A percentile compares a stretch with the other conserved stretches of the same genome.
Evolutionary conservation across 2,113 vertebrate species (phyloP).

Genomic region (Upupa epops): DNA sequence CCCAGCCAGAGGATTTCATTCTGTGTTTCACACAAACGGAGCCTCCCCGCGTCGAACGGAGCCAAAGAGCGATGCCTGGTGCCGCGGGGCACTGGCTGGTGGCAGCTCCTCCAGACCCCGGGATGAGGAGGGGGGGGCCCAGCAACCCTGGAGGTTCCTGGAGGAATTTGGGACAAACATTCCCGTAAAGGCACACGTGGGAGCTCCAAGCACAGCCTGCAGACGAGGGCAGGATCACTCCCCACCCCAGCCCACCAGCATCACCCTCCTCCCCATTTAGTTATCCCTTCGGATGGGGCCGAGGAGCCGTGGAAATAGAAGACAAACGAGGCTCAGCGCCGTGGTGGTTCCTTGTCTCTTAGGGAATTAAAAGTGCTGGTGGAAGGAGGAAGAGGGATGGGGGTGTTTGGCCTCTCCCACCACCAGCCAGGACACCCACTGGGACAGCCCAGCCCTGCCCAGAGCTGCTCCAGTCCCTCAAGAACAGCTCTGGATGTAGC

Average conservation of each 20-base stretch:
- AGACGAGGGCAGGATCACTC: background rate
- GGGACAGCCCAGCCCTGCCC: background rate
- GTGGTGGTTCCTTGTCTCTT: background rate
- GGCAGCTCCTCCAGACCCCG: background rate
- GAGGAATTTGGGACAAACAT: background rate
- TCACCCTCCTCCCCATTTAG: background rate
- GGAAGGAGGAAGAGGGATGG: background rate
- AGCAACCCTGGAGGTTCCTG: rapidly evolving
- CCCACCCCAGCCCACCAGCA: background rate
- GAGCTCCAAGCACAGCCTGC: background rate
- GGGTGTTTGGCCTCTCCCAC: background rate
- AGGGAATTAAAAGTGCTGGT: background rate
- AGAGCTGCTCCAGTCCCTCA: background rate
- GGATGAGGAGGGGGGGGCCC: rapidly evolving
- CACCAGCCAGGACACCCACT: too few species aligned
- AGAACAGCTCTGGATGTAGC: background rate
- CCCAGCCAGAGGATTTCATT: background rate
- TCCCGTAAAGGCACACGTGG: background rate
- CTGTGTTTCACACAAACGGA: background rate
- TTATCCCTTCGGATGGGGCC: background rate
- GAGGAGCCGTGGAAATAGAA: background rate
- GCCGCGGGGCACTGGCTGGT: rapidly evolving
- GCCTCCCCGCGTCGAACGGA: background rate
- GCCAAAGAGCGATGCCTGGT: background rate
- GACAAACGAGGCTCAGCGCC: background rate